A percentile compares a stretch with the other conserved stretches of the same genome.
Evolutionary conservation across 2,113 vertebrate genomes (phyloP).

Genomic region (Colinus virginianus): DNA sequence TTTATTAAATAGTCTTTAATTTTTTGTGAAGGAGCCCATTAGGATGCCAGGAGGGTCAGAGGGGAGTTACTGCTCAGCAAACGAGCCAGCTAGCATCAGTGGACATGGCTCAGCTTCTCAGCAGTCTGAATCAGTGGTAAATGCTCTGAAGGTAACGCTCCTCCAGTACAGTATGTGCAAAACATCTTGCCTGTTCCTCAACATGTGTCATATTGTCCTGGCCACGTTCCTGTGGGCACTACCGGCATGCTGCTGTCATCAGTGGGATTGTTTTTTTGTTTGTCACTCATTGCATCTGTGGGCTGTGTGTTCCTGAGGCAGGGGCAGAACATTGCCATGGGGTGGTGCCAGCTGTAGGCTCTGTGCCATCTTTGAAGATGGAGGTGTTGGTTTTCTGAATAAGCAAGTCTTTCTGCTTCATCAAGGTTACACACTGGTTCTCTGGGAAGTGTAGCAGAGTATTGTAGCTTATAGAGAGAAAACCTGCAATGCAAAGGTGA

Average conservation of each 20-base stretch:
- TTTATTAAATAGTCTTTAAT: constrained; percentile 83
- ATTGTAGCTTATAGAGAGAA: not conserved
- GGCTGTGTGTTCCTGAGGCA: constrained; percentile 19
- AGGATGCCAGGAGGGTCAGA: constrained; percentile 83
- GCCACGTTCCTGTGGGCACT: constrained; percentile 43
- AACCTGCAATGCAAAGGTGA: not conserved
- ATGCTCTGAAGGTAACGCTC: constrained; percentile 84
- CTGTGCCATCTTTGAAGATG: not conserved
- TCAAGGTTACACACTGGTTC: not conserved
- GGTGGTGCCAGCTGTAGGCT: not conserved
- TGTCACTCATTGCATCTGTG: constrained; percentile 68
- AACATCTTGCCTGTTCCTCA: constrained; percentile 62
- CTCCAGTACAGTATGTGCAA: constrained; percentile 57
- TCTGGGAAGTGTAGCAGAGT: not conserved
- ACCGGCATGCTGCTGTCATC: constrained; percentile 33
- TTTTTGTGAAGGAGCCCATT: constrained; percentile 82
- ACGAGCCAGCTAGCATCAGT: constrained; percentile 81
- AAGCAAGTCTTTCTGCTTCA: not conserved
- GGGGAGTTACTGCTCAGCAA: constrained; percentile 81
- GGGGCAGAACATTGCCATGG: not conserved
- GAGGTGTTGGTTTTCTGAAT: not conserved
- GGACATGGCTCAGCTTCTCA: constrained; percentile 81
- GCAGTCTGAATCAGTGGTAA: constrained; percentile 84
- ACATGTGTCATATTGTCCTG: constrained; percentile 46
- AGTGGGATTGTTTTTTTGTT: constrained; percentile 24